phyloP scores from a whole-genome alignment of 2,113 vertebrate species.

The Chitala chitala region DNA sequence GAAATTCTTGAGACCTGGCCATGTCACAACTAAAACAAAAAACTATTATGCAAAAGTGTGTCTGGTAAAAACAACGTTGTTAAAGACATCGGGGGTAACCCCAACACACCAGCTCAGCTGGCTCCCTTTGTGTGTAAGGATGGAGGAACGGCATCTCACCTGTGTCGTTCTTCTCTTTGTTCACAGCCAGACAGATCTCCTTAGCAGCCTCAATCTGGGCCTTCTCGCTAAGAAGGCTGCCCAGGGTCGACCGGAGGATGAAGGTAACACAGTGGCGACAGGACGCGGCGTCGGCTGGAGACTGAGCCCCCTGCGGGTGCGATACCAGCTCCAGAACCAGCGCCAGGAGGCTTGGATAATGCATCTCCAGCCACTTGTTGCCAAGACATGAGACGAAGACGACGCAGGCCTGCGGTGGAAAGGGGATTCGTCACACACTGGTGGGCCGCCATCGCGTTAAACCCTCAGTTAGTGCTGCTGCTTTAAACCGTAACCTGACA shows the following conservation, averaged over 20 bases:
- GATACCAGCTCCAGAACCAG: conserved; percentile 76
- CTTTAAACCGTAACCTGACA: too few relatives aligned
- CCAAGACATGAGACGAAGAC: conserved; percentile 80
- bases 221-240: conserved; percentile 84
- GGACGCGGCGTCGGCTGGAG: conserved; percentile 62
- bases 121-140: background rate
- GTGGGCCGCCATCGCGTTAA: background rate
- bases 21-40: too few relatives aligned
- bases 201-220: conserved; percentile 83
- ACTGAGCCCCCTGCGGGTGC: conserved; percentile 69
- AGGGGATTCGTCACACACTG: background rate
- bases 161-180: conserved; percentile 70
- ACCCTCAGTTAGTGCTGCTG: too few relatives aligned
- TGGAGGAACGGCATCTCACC: conserved; percentile 64
- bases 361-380: conserved; percentile 78
- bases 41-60: too few relatives aligned
- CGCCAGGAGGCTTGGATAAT: conserved; percentile 72
- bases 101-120: too few relatives aligned
- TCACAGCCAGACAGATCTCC: conserved; percentile 74
- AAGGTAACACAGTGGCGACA: conserved; percentile 79
- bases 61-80: too few relatives aligned
- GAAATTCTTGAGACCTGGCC: too few relatives aligned
- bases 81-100: too few relatives aligned
- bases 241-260: conserved; percentile 76
- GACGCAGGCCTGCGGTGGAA: conserved; percentile 75